Percentiles rank a stretch among this genome's conserved stretches.
Evolutionary conservation across 2,888 invertebrate species (phyloP).

Genomic region (Diplazon laetatorius): DNA sequence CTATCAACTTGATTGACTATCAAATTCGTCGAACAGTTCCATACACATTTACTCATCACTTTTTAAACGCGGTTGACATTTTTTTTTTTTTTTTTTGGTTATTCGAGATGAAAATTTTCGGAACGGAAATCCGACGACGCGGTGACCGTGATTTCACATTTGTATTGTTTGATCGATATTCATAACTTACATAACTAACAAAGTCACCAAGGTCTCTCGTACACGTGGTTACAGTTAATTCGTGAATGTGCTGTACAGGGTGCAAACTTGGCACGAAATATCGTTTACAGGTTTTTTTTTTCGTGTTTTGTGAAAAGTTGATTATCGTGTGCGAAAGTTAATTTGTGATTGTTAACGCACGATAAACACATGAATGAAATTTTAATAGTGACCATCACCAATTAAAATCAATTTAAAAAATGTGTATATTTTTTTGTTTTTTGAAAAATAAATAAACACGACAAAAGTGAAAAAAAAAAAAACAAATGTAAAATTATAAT

Average conservation of each 20-base stretch:
- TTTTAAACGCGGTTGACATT: constrained; percentile 32
- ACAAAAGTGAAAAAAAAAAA: constrained; percentile 12
- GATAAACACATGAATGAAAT: constrained; percentile 43
- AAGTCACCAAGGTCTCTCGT: constrained; percentile 60
- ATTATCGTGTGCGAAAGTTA: constrained; percentile 9
- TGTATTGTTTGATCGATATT: constrained; percentile 80
- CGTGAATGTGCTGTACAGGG: constrained; percentile 49
- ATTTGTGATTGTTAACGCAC: constrained; percentile 35
- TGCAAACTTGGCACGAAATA: constrained; percentile 41
- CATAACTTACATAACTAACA: constrained; percentile 71
- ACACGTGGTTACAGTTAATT: constrained; percentile 39
- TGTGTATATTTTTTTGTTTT: no score
- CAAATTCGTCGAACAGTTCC: constrained; percentile 65
- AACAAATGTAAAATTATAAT: constrained; percentile 42
- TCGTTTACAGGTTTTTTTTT: no score
- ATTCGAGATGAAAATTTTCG: constrained; percentile 56
- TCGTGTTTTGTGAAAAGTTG: constrained; percentile 20
- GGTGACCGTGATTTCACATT: constrained; percentile 61
- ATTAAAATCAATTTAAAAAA: constrained; percentile 54
- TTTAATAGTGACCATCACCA: constrained; percentile 67
- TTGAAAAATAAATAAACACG: constrained; percentile 31
- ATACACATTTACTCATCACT: constrained; percentile 64
- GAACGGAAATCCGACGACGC: constrained; percentile 54
- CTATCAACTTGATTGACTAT: constrained; percentile 61
- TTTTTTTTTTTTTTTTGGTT: no score